phyloP scores from a whole-genome alignment of 2,888 invertebrate species.

The Eupelmus urozonus region DNA sequence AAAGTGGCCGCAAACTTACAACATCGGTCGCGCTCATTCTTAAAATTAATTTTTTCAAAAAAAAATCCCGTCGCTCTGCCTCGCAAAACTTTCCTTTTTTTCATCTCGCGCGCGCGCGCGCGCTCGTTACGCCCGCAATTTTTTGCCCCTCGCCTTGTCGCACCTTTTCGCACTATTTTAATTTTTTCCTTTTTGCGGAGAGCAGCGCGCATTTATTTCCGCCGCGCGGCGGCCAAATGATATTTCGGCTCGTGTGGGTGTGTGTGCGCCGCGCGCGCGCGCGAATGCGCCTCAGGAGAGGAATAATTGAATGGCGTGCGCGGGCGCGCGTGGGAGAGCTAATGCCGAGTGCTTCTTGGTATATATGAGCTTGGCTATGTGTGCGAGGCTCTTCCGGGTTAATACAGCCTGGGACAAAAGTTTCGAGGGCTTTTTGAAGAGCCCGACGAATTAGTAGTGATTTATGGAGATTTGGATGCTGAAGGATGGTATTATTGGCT shows the following conservation, averaged over 20 bases:
- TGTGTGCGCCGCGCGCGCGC: not conserved
- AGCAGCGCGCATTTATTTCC: not conserved
- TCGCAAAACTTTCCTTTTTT: not conserved
- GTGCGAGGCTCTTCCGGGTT: no score
- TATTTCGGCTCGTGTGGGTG: slow-evolving; percentile 12
- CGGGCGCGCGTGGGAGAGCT: not conserved
- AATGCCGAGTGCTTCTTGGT: not conserved
- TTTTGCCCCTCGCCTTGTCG: not conserved
- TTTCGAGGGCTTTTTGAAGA: no score
- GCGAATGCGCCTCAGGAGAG: not conserved
- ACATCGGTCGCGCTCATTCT: slow-evolving; percentile 7
- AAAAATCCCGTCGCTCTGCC: slow-evolving; percentile 1
- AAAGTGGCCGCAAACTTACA: not conserved
- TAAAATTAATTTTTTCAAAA: slow-evolving; percentile 28
- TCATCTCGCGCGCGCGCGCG: slow-evolving; percentile 1
- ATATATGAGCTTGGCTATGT: no score
- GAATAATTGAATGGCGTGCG: slow-evolving; percentile 17
- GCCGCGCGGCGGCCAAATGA: slow-evolving; percentile 16
- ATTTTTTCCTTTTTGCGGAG: not conserved
- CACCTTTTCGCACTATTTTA: slow-evolving; percentile 4
- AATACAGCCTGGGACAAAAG: no score
- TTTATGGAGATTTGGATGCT: no score
- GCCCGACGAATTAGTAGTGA: no score
- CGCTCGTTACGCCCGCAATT: slow-evolving; percentile 31
- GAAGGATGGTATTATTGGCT: no score